Evolutionary conservation across 2,888 invertebrate species (phyloP).

Genomic region (Lottia scabra): DNA sequence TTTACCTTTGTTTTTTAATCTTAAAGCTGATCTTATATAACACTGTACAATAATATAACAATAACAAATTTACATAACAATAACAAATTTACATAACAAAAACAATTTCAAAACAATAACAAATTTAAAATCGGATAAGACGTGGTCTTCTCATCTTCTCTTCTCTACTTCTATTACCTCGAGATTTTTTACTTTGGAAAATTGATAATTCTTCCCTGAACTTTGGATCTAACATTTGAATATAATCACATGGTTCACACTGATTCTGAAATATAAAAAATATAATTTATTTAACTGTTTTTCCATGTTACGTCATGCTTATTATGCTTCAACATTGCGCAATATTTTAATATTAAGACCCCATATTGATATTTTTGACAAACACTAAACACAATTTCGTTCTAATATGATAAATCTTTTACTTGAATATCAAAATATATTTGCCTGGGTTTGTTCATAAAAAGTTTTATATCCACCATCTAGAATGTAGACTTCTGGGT

Average conservation of each 20-base stretch:
- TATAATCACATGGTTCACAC: conserved; percentile 81
- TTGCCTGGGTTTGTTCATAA: conserved; percentile 74
- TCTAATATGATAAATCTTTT: too few species aligned
- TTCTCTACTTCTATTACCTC: background rate
- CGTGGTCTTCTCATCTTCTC: background rate
- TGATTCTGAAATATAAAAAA: conserved; percentile 69
- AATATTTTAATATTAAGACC: background rate
- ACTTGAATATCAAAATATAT: background rate
- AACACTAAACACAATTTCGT: too few species aligned
- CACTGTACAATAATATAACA: too few species aligned
- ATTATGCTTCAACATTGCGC: too few species aligned
- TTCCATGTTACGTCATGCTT: too few species aligned
- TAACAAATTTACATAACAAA: background rate
- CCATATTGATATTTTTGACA: too few species aligned
- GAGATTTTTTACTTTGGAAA: conserved; percentile 28
- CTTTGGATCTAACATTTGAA: conserved; percentile 85
- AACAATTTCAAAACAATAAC: background rate
- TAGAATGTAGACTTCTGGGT: conserved; percentile 92
- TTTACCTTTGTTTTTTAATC: too few species aligned
- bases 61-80: too few species aligned
- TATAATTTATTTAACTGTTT: too few species aligned
- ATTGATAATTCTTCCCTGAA: conserved; percentile 76
- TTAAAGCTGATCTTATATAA: too few species aligned
- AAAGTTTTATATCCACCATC: conserved; percentile 91
- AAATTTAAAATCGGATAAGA: background rate